phyloP scores from a whole-genome alignment of 2,113 vertebrate genomes.

The Glaucidium brasilianum region DNA sequence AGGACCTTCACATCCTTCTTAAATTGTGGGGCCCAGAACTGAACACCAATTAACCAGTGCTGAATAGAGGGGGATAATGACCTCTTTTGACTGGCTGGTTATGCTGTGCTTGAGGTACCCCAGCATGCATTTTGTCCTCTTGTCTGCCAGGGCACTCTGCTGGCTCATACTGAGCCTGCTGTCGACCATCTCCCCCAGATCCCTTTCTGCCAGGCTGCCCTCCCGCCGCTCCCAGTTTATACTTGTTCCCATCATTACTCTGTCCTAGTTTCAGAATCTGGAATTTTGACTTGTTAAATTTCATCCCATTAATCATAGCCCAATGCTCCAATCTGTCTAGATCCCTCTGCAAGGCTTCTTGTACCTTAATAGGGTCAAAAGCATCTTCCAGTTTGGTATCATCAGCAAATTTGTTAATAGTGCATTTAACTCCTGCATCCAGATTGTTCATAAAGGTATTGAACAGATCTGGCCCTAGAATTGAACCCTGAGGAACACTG shows the following conservation, averaged over 20 bases:
- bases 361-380: neutral
- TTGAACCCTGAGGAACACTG: neutral
- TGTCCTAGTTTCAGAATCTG: rapidly evolving
- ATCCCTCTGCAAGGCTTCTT: neutral
- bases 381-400: neutral
- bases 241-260: neutral
- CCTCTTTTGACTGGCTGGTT: neutral
- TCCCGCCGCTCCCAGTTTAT: neutral
- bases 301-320: neutral
- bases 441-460: neutral
- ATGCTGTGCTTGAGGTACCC: neutral
- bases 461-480: neutral
- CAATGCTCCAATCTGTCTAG: neutral
- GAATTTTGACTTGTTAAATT: neutral
- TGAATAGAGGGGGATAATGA: neutral
- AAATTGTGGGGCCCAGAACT: neutral
- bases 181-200: neutral
- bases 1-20: no score
- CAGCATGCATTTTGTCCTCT: neutral
- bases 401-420: neutral
- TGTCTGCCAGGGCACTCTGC: neutral
- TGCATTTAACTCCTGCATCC: neutral
- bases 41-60: neutral
- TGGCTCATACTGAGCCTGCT: neutral
- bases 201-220: neutral